phyloP scores from a whole-genome alignment of 2,888 invertebrate genomes.

The Thysanoteuthis rhombus region DNA sequence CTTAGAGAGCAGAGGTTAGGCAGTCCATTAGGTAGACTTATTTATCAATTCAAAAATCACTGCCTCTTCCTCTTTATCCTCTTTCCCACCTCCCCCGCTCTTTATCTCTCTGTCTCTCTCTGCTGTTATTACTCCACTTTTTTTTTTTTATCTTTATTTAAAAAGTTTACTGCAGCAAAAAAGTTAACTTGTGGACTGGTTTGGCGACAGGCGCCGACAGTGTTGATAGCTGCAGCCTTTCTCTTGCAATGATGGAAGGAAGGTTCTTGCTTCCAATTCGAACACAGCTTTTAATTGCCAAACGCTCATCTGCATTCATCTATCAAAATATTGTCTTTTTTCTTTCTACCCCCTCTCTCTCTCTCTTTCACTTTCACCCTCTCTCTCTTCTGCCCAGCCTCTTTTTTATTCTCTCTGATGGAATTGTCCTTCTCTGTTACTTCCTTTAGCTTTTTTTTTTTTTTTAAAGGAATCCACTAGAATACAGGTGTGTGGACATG shows the following conservation, averaged over 20 bases:
- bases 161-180: neutral
- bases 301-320: neutral
- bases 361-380: neutral
- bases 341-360: neutral
- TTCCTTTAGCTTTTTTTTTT: too few relatives aligned
- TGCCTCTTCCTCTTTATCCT: neutral
- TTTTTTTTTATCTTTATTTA: neutral
- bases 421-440: too few relatives aligned
- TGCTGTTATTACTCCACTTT: neutral
- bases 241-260: neutral
- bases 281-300: neutral
- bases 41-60: neutral
- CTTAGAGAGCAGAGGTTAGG: neutral
- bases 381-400: neutral
- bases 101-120: neutral
- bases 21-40: constrained; percentile 12
- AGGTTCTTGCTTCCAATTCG: neutral
- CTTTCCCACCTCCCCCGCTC: too few relatives aligned
- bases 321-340: neutral
- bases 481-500: too few relatives aligned
- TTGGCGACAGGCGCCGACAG: neutral
- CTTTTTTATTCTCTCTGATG: neutral
- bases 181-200: neutral
- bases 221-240: neutral
- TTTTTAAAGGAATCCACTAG: too few relatives aligned